Evolutionary conservation across 2,113 vertebrate species (phyloP).

Genomic region (Myrmecophaga tridactyla): DNA sequence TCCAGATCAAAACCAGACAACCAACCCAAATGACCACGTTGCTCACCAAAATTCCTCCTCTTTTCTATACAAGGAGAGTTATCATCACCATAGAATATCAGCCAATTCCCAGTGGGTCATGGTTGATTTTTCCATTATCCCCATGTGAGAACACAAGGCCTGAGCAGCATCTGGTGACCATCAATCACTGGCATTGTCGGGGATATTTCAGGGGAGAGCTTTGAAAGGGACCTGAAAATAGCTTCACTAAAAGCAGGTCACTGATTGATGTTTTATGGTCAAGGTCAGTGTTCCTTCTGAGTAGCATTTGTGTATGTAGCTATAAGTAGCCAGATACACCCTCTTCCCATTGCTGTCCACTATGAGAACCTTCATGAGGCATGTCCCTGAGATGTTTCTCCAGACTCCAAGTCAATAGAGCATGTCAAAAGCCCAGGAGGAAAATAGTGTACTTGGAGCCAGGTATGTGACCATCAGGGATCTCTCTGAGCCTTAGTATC

Average conservation of each 20-base stretch:
- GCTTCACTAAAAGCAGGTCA: background rate
- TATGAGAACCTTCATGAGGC: background rate
- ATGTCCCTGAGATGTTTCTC: background rate
- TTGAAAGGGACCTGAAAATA: background rate
- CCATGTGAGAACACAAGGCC: background rate
- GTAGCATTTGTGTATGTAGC: background rate
- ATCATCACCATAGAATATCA: background rate
- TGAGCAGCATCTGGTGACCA: constrained; percentile 6
- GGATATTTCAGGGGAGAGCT: background rate
- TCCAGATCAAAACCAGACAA: background rate
- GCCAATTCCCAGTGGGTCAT: background rate
- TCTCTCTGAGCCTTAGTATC: background rate
- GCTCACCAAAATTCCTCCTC: background rate
- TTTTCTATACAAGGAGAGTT: background rate
- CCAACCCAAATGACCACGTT: background rate
- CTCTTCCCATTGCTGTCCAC: background rate
- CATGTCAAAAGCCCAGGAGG: background rate
- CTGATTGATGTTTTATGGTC: background rate
- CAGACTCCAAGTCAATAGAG: background rate
- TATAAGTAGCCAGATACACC: background rate
- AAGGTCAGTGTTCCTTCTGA: background rate
- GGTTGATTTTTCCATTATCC: background rate
- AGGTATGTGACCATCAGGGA: background rate
- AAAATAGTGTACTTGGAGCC: background rate
- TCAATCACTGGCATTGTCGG: background rate